These are phyloP conservation scores for Deilephila elpenor DNA, from an alignment of 2,888 invertebrate species.

Conservation along the genomic window DNA sequence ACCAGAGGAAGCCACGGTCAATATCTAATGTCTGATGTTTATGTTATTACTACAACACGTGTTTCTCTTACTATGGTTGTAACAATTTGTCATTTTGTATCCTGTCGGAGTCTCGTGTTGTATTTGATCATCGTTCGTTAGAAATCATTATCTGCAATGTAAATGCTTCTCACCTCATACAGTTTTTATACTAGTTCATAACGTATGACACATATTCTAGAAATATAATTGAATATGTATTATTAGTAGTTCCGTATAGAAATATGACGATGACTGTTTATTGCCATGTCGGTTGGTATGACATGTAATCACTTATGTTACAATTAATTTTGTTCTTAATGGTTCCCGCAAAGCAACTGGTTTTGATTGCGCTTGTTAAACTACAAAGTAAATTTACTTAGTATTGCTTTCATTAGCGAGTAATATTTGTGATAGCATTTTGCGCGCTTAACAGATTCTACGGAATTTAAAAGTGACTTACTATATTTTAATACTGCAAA, in stretches of 20 bases:
- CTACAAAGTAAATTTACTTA: neutral
- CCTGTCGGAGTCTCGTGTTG: conserved; percentile 38
- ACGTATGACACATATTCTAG: conserved; percentile 17
- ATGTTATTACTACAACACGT: conserved; percentile 44
- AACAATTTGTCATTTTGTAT: conserved; percentile 51
- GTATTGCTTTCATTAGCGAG: neutral
- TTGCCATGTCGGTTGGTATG: neutral
- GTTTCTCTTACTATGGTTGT: conserved; percentile 51
- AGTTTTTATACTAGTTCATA: conserved; percentile 1
- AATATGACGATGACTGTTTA: neutral
- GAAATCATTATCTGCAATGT: conserved; percentile 50
- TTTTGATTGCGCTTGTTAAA: neutral
- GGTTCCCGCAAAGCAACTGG: conserved; percentile 28
- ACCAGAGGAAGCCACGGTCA: neutral
- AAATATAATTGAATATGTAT: conserved; percentile 11
- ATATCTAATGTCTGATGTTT: neutral
- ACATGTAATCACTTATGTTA: conserved; percentile 32
- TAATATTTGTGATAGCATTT: neutral
- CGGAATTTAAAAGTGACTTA: no score
- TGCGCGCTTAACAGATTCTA: no score
- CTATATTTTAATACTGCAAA: no score
- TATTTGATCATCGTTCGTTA: conserved; percentile 54
- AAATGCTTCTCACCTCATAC: conserved; percentile 14
- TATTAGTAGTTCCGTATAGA: conserved; percentile 35
- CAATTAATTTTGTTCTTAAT: conserved; percentile 36